Evolutionary conservation across 1,140 invertebrate species (phyloP), one percentile per base, ranked within the genome.

Genomic region (Trichonephila clavipes): DNA sequence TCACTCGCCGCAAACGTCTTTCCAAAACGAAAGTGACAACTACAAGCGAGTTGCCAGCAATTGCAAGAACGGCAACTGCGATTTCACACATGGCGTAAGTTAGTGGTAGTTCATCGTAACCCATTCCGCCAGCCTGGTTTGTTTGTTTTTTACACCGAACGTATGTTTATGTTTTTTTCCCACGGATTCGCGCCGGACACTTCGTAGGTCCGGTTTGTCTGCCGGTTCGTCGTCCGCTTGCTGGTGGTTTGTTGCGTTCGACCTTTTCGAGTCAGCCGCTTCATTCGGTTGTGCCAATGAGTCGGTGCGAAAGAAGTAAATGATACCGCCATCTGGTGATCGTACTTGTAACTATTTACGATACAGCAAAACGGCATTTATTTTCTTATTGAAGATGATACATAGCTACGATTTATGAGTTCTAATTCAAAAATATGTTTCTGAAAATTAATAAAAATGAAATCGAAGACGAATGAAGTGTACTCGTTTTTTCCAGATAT

Each of bases 31-130:
- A 98, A 8, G 98, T 98, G 82, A 97, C 96, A 94, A 98, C 98
- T 89, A 98, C 98, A 95, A 98, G 96, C 18, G 97, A 97, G 95
- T 99, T 99, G 58, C 98, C 98, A 87, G 98, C 96, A 14, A 98
- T 96, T 0, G 98, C 98, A 77, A 97, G 96, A 16, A 98, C 95
- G 19, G 98, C 98, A 83, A 98, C 98, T 10, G 98, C 95, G 19
- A 98, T 96, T 96, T 99, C 98, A 94, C 97, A 97, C 40, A 97
- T 96, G 0, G 97, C 97, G 95, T 98, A 98, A 1, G 96, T 58
- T 28, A 94, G 64, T 18, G 95, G 94, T 1, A 95, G 77, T 62
- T 95, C 87, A n/a, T 90, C 88, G 40, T 81, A 58, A 44, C 69
- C 72, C 85, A 88, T 88, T 82, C 58, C 90, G 90, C 4, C n/a